Evolutionary conservation across 2,113 vertebrate species (phyloP), one percentile per base, ranked within the genome.

Genomic region (Brachirus orientalis): DNA sequence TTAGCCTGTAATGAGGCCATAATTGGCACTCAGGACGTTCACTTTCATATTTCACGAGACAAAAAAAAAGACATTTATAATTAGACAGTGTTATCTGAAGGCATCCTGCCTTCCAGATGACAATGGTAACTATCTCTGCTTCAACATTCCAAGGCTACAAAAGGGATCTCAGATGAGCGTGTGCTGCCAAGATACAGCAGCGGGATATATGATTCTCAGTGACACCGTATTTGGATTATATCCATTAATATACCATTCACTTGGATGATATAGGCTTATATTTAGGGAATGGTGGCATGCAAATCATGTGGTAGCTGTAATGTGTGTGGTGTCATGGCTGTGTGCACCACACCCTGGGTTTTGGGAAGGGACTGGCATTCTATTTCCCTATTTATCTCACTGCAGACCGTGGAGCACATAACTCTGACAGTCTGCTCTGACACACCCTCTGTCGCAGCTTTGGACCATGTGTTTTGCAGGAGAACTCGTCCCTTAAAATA

Each of bases 1-100:
- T 90, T 81, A 89, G 81, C 66, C 84, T 47, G 75, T 91, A 90
- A 91, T 90, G 88, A 90, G 87, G 80, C 82, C 81, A 79, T 89
- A 89, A 90, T 86, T 86, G 83, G 72, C 78, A 83, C 81, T 83
- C 70, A 66, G 85, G 87, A 83, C 72, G 69, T 83, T 84, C 62
- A 69, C 82, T 75, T 86, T 88, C 80, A 89, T 89, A 89, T 90
- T 88, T 85, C 77, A 83, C 17, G 72, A 81, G 77, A 85, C 75
- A 70, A 83, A 89, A 84, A 88, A 80, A 86, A 45, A 45, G 82
- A 71, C 57, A 79, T 84, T 67, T 85, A 89, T 91, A 91, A 92
- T 92, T 91, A 86, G 82, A 77, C 72, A 43, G 50, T 62, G 72
- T 86, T 84, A 89, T 92, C 86, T 90, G 83, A 84, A 75, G 88